Conservation (phyloP, 2,797 vertebrate species). For the Lateolabrax maculatus region DNA sequence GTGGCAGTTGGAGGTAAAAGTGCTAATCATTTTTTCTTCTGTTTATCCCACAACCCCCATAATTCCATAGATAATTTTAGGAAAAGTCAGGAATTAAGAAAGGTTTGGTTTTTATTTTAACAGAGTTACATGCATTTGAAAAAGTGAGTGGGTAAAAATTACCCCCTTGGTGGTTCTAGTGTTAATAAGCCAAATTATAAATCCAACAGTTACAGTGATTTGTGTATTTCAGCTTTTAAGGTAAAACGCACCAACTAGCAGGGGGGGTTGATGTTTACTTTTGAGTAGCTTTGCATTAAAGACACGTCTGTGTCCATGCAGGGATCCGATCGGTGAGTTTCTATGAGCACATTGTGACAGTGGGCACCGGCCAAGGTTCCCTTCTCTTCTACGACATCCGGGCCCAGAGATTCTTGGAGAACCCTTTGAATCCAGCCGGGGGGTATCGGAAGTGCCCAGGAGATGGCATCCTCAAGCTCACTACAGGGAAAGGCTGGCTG, state of each 20-base stretch:
- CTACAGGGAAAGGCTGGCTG: constrained; percentile 98
- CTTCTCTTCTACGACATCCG: constrained; percentile 97
- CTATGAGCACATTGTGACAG: constrained; percentile 98
- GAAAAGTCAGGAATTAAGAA: too few species aligned
- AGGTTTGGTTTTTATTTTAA: too few species aligned
- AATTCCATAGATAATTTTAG: too few species aligned
- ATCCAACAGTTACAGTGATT: too few species aligned
- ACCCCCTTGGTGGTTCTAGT: too few species aligned
- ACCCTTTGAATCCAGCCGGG: constrained; percentile 79
- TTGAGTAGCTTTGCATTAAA: constrained; percentile 10
- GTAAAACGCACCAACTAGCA: neutral
- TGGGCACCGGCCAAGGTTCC: constrained; percentile 97
- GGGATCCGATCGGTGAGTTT: constrained; percentile 99
- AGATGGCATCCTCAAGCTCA: constrained; percentile 94
- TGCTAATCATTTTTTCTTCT: too few species aligned
- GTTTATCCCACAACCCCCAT: too few species aligned
- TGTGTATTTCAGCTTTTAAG: neutral
- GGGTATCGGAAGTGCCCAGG: constrained; percentile 88
- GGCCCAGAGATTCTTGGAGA: constrained; percentile 95
- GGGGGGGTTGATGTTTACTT: neutral
- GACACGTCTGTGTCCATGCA: constrained; percentile 63
- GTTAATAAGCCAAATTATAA: neutral
- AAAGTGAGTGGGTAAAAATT: too few species aligned
- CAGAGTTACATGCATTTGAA: too few species aligned
- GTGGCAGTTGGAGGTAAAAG: too few species aligned